Evolutionary conservation across 2,888 invertebrate genomes (phyloP).

Genomic region (Amphipyra berbera): DNA sequence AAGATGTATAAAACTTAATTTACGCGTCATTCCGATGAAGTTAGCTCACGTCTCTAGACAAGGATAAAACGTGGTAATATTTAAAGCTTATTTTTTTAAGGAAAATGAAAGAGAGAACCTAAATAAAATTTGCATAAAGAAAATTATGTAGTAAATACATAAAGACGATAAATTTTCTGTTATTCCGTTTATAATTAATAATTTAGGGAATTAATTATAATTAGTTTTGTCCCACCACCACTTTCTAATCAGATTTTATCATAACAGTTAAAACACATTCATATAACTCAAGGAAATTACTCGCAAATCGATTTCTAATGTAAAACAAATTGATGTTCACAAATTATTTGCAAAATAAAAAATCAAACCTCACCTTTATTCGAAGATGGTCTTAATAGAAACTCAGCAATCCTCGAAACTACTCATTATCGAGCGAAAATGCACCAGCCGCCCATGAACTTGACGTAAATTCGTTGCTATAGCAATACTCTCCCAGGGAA

Average conservation of each 20-base stretch:
- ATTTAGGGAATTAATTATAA: no score
- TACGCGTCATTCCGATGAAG: slow-evolving; percentile 29
- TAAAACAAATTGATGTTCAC: slow-evolving; percentile 15
- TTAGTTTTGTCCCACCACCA: neutral
- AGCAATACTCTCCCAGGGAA: slow-evolving; percentile 82
- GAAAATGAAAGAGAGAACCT: slow-evolving; percentile 22
- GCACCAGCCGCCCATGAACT: slow-evolving; percentile 89
- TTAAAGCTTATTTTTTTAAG: slow-evolving; percentile 13
- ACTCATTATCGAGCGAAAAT: slow-evolving; percentile 86
- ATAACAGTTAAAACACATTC: neutral
- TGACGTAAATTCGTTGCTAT: slow-evolving; percentile 83
- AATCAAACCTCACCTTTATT: slow-evolving; percentile 54
- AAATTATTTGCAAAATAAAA: slow-evolving; percentile 12
- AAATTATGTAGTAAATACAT: neutral
- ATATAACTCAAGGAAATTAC: neutral
- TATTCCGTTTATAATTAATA: no score
- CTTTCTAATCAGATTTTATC: neutral
- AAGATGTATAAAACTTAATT: slow-evolving; percentile 12
- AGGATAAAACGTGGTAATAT: slow-evolving; percentile 27
- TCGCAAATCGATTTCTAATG: slow-evolving; percentile 24
- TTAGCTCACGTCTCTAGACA: slow-evolving; percentile 15
- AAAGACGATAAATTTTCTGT: neutral
- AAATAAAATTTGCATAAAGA: neutral
- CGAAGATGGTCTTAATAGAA: slow-evolving; percentile 45
- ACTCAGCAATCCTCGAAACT: slow-evolving; percentile 66